Evolutionary conservation across 2,888 invertebrate genomes (phyloP).

Genomic region (Synanthedon vespiformis): DNA sequence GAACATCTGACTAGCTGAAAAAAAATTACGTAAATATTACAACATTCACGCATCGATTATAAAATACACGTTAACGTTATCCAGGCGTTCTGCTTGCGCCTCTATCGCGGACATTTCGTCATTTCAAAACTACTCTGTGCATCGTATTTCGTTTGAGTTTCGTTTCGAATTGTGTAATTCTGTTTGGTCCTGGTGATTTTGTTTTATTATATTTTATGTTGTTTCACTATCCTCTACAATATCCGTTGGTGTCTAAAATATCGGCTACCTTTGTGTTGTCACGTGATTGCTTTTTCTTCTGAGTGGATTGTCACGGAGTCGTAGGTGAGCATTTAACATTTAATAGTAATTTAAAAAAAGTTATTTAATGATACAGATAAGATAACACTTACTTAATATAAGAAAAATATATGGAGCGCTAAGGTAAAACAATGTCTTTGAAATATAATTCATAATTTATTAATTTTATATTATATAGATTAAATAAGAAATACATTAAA

Average conservation of each 20-base stretch:
- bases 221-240: slow-evolving; percentile 34
- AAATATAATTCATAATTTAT: too few relatives aligned
- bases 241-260: slow-evolving; percentile 40
- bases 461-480: too few relatives aligned
- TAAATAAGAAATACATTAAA: too few relatives aligned
- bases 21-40: slow-evolving; percentile 68
- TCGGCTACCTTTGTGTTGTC: slow-evolving; percentile 46
- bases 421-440: too few relatives aligned
- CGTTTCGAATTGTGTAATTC: slow-evolving; percentile 47
- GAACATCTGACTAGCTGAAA: slow-evolving; percentile 55
- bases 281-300: slow-evolving; percentile 45
- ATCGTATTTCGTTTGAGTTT: slow-evolving; percentile 27
- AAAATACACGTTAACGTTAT: slow-evolving; percentile 41
- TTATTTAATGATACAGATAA: too few relatives aligned
- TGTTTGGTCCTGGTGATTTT: slow-evolving; percentile 57
- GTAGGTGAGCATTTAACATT: slow-evolving; percentile 40
- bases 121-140: slow-evolving; percentile 18
- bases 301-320: slow-evolving; percentile 56
- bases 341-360: background rate
- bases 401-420: too few relatives aligned
- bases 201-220: slow-evolving; percentile 48
- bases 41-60: slow-evolving; percentile 61
- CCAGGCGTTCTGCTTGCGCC: slow-evolving; percentile 18
- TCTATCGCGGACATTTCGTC: slow-evolving; percentile 1
- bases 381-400: too few relatives aligned